A percentile compares a stretch with the other conserved stretches of the same genome.
Evolutionary conservation across 2,888 invertebrate species (phyloP).

Genomic region (Pristionchus japonicus): DNA sequence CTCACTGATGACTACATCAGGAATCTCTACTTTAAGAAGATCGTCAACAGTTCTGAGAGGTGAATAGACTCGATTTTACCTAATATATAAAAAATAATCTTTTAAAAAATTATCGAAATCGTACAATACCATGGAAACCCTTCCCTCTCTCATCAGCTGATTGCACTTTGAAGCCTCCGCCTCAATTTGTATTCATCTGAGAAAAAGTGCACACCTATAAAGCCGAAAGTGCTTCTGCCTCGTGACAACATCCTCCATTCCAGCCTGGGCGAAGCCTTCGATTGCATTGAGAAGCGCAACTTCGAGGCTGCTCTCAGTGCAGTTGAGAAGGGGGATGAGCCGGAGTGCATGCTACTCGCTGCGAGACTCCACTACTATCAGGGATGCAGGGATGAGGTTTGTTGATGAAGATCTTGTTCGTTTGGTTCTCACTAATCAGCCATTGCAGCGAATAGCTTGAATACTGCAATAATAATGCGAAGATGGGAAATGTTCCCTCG

Average conservation of each 20-base stretch:
- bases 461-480: too few species aligned
- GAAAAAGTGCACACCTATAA: neutral
- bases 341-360: neutral
- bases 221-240: neutral
- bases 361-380: constrained; percentile 26
- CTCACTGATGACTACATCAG: constrained; percentile 21
- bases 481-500: too few species aligned
- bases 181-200: neutral
- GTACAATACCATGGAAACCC: too few species aligned
- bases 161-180: neutral
- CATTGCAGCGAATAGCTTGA: too few species aligned
- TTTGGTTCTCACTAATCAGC: too few species aligned
- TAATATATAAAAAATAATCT: too few species aligned
- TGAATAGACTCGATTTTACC: too few species aligned
- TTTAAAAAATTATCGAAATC: too few species aligned
- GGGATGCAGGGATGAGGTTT: neutral
- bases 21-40: neutral
- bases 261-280: constrained; percentile 11
- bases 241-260: neutral
- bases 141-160: neutral
- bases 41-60: constrained; percentile 8
- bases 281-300: neutral
- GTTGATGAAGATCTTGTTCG: neutral
- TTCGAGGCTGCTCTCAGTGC: constrained; percentile 24
- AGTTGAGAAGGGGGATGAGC: neutral